Evolutionary conservation across 2,797 vertebrate species (phyloP), one percentile per base, ranked within the genome.

Genomic region (Tadarida brasiliensis): DNA sequence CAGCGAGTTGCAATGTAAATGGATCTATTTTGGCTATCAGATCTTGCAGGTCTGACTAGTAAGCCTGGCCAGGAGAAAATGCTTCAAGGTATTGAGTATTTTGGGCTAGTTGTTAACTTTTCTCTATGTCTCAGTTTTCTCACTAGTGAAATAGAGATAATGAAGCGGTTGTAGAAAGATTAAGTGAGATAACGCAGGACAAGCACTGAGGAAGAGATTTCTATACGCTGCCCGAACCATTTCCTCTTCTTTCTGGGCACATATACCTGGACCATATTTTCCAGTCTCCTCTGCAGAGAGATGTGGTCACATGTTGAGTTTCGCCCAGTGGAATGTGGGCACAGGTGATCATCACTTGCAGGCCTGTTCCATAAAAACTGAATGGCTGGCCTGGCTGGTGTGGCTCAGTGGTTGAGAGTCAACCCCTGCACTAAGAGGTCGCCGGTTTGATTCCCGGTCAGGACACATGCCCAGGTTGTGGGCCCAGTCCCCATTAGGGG

Each of bases 31-130:
- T 63, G 56, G 44, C 26, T n/a, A 10, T 81, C 24, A 9, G 68
- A 68, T 76, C 51, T 81, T 87, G 30, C 28, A 81, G 59, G 26
- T 87, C 35, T 76, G 11, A n/a, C n/a, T 49, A 30, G 30, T 24
- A 57, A 81, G 81, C 9, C 44, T 59, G 56, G 30, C 39, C 65
- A 59, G 67, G 81, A 81, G 51, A 93, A 74, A 93, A 93, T 65
- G 59, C 59, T 24, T 84, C n/a, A n/a, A 65, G 57, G 47, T 44
- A 26, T 28, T 22, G 80, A 63, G 59, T 70, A 26, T 88, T 70
- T 91, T 20, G 77, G 49, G 12, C n/a, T 59, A 11, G 15, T 82
- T 28, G 26, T 28, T 47, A 67, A n/a, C 11, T 35, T 80, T 80
- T 80, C 65, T 82, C 26, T 17, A 10, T 57, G 51, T 14, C 39